Evolutionary conservation across 2,797 vertebrate species (phyloP), one percentile per base, ranked within the genome.

Genomic region (Dryobates pubescens): DNA sequence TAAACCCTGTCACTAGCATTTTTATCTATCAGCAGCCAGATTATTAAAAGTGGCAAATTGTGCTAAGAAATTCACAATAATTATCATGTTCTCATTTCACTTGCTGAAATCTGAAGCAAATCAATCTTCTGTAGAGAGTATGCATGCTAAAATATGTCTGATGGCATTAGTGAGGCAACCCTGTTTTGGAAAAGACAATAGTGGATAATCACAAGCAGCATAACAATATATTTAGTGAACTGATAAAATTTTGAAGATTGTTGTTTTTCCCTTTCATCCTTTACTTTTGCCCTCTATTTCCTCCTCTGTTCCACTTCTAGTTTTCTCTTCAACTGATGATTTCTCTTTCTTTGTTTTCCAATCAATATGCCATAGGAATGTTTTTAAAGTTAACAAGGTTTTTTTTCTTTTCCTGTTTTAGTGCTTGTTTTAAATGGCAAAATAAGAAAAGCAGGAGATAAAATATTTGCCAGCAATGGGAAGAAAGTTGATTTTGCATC

Each of bases 391-490:
- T 67, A 69, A 88, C 32, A 16, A 7, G 5, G 1, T 90, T 84
- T 17, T 36, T 89, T 86, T 71, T 70, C 9, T 68, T 88, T 77
- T n/a, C 56, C 6, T 61, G 27, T 85, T 96, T 88, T 69, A 98
- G 98, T 85, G 24, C 96, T 98, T 56, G 36, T 36, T 80, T 90
- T 98, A 84, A 92, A 92, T 83, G 96, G 83, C 18, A 93, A 95
- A 93, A 70, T 97, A 76, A 78, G 64, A 77, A 22, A 68, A 65
- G 96, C 63, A 9, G 96, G 96, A 64, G 29, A 91, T 6, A 98
- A 98, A 86, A 86, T 98, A 34, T 30, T 98, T 73, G 95, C 96
- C 64, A 98, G 96, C 80, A 97, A 96, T 5, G 97, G 97, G 32
- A 94, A 97, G 65, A 75, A 58, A 3, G 89, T 19, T 16, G 84